These are phyloP conservation scores for Cyclina sinensis DNA, from an alignment of 1,140 invertebrate species.

Conservation along the genomic window DNA sequence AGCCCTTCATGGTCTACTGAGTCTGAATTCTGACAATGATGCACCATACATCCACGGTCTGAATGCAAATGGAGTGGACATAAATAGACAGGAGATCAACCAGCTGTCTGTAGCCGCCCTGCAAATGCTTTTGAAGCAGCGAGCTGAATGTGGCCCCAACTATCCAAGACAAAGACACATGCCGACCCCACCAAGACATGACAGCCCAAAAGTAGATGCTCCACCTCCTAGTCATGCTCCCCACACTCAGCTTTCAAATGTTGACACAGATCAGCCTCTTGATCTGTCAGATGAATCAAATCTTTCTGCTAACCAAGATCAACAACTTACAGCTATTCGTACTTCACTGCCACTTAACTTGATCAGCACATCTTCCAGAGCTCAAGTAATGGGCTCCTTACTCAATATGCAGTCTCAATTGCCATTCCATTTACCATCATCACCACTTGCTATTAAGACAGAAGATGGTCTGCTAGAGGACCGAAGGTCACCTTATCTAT, in stretches of 20 bases:
- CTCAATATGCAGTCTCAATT: constrained; percentile 67
- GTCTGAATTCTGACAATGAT: constrained; percentile 83
- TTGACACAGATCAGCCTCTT: constrained; percentile 60
- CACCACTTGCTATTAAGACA: constrained; percentile 62
- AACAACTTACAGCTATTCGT: constrained; percentile 46
- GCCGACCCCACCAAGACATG: constrained; percentile 61
- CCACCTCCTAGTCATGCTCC: constrained; percentile 29
- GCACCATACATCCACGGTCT: constrained; percentile 67
- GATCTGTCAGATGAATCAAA: constrained; percentile 67
- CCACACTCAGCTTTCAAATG: constrained; percentile 19
- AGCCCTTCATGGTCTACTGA: constrained; percentile 85
- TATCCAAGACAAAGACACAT: constrained; percentile 48
- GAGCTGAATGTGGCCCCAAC: constrained; percentile 75
- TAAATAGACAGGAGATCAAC: constrained; percentile 63
- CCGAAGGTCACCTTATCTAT: constrained; percentile 55
- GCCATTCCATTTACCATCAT: constrained; percentile 62
- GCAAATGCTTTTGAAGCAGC: constrained; percentile 80
- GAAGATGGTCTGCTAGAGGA: constrained; percentile 60
- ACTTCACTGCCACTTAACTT: constrained; percentile 63
- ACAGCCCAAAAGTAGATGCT: constrained; percentile 60
- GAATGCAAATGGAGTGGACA: constrained; percentile 53
- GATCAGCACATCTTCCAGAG: constrained; percentile 63
- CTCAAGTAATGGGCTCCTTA: constrained; percentile 52
- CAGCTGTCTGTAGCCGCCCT: constrained; percentile 79
- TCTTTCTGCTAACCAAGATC: constrained; percentile 56